phyloP scores from a whole-genome alignment of 1,140 invertebrate genomes.

The Pogonomyrmex barbatus region DNA sequence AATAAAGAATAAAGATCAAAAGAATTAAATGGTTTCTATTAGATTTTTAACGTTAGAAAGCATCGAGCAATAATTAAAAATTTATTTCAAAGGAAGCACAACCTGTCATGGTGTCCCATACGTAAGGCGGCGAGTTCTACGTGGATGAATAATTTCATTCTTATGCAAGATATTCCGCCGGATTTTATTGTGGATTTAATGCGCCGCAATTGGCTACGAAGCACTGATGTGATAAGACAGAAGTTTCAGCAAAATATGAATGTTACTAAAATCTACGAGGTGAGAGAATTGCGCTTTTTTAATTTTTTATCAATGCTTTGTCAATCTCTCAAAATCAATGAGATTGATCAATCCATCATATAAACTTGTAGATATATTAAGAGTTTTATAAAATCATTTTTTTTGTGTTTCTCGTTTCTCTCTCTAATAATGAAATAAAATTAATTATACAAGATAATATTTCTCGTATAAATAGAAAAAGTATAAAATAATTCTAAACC shows the following conservation, averaged over 20 bases:
- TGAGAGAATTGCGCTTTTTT: slow-evolving; percentile 33
- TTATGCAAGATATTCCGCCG: slow-evolving; percentile 85
- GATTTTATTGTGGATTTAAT: slow-evolving; percentile 70
- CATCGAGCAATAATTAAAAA: neutral
- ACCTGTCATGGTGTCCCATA: slow-evolving; percentile 87
- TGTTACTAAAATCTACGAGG: slow-evolving; percentile 76
- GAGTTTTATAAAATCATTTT: neutral
- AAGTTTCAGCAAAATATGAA: slow-evolving; percentile 72
- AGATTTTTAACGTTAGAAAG: neutral
- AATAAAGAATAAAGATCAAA: neutral
- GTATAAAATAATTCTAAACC: neutral
- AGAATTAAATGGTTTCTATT: neutral
- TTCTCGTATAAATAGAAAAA: no score
- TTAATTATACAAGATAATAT: neutral
- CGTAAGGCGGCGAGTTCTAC: slow-evolving; percentile 87
- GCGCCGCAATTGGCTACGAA: slow-evolving; percentile 69
- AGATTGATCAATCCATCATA: neutral
- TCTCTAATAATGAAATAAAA: neutral
- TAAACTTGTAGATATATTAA: neutral
- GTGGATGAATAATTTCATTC: slow-evolving; percentile 87
- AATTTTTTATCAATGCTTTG: neutral
- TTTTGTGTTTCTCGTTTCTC: neutral
- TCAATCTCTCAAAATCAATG: neutral
- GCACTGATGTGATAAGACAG: slow-evolving; percentile 80
- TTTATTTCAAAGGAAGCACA: slow-evolving; percentile 80